Evolutionary conservation across 23 tunicate genomes (phyloP).

Genomic region (Oikopleura vanhoeffeni): DNA sequence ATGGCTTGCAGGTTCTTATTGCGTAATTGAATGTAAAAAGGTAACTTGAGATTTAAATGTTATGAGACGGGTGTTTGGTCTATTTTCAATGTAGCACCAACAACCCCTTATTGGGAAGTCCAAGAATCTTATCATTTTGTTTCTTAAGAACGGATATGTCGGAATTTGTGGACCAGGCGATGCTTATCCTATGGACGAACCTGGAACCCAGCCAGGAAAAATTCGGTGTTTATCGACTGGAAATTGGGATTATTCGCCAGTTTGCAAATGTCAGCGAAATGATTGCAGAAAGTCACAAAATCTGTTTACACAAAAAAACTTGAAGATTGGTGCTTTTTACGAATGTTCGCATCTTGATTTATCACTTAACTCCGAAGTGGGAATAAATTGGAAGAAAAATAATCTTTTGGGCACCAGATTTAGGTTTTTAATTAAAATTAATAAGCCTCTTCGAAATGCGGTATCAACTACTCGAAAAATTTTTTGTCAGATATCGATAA

Average conservation of each 20-base stretch:
- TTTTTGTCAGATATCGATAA: too few relatives aligned
- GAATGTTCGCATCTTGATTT: not conserved
- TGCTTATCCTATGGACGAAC: not conserved
- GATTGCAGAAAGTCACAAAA: not conserved
- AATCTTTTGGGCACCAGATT: too few relatives aligned
- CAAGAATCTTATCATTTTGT: too few relatives aligned
- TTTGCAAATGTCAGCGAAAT: not conserved
- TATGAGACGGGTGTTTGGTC: too few relatives aligned
- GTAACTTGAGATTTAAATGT: too few relatives aligned
- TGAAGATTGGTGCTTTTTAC: not conserved
- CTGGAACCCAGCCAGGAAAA: not conserved
- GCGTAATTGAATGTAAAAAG: not conserved
- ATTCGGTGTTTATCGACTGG: slow-evolving; percentile 1
- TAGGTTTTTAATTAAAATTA: too few relatives aligned
- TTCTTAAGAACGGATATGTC: not conserved
- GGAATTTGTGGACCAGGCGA: slow-evolving; percentile 6
- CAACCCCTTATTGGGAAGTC: too few relatives aligned
- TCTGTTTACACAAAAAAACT: not conserved
- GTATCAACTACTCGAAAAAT: too few relatives aligned
- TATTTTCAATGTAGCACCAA: too few relatives aligned
- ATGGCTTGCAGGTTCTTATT: not conserved
- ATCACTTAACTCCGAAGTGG: not conserved
- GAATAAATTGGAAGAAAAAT: not conserved
- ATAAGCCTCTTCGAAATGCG: too few relatives aligned
- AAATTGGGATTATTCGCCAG: not conserved